Evolutionary conservation across 2,888 invertebrate species (phyloP), one percentile per base, ranked within the genome.

Genomic region (Aporophyla nigra): DNA sequence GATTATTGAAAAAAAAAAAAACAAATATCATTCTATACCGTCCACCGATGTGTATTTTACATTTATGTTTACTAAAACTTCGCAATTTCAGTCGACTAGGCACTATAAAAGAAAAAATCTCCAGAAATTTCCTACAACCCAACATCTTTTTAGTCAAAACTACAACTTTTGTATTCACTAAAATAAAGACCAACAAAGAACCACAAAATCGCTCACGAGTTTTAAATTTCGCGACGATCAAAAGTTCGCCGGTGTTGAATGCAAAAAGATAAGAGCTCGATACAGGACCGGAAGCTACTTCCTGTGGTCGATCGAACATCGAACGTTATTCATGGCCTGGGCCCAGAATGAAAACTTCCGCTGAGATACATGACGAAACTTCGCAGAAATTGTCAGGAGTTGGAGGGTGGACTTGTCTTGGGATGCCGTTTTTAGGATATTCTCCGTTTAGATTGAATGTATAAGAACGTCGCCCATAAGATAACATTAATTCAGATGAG

Each of bases 301-400:
- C 93, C 93, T 91, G 87, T 87, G 83, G 74, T 82, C 89, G 88
- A 88, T 86, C 90, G 90, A 86, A 87, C 84, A 87, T 86, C 91
- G 90, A 87, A 87, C 84, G 86, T 93, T 93, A 93, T 93, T 93
- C 93, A 93, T 92, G 90, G 91, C 88, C 84, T 80, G 86, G 78
- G 89, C 87, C 82, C 90, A 89, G 88, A 91, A 90, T 86, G 86
- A 89, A 91, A 93, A 93, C 93, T 93, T 93, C 92, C 92, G 89
- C 74, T 59, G 79, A 72, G 84, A 87, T 84, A 88, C 84, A 88
- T 88, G 86, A 82, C 83, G 80, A 91, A 91, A 91, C 88, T 92
- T 93, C 92, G 87, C 84, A 91, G 89, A 91, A 92, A 90, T 89
- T 79, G 82, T 76, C 82, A 83, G 85, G 86, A 85, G 71, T 78